A percentile compares a stretch with the other conserved stretches of the same genome.
Conservation (phyloP, 2,888 invertebrate species). For the Polydrusus cervinus region DNA sequence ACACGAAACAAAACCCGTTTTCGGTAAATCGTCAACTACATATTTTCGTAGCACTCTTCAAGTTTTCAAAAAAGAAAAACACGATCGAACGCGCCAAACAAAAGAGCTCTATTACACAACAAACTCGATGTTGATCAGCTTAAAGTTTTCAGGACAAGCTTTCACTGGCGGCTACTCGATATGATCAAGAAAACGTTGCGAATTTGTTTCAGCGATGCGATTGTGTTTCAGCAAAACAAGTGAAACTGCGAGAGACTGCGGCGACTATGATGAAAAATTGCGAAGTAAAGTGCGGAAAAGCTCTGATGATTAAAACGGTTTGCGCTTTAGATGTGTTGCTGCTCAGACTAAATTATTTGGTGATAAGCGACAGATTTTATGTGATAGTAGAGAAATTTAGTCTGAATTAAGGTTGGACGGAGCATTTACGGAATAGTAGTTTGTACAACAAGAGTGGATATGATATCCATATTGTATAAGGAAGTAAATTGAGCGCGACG, state of each 20-base stretch:
- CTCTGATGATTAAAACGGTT: slow-evolving; percentile 1
- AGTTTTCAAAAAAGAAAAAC: neutral
- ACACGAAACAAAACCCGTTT: slow-evolving; percentile 4
- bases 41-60: neutral
- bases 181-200: neutral
- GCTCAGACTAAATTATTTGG: slow-evolving; percentile 31
- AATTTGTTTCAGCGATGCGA: slow-evolving; percentile 18
- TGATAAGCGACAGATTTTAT: slow-evolving; percentile 43
- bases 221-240: slow-evolving; percentile 1
- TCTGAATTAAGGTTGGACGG: slow-evolving; percentile 34
- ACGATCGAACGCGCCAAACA: neutral
- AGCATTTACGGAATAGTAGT: neutral
- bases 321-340: slow-evolving; percentile 1
- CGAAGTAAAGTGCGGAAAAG: neutral
- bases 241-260: neutral
- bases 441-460: too few species aligned
- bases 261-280: neutral
- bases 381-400: slow-evolving; percentile 11
- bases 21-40: slow-evolving; percentile 8
- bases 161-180: slow-evolving; percentile 8
- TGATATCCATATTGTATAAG: too few species aligned
- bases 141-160: neutral
- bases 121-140: slow-evolving; percentile 5
- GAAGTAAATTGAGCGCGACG: too few species aligned
- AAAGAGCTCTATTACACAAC: neutral